Base-by-base conservation (phyloP, 2,113 vertebrate genomes). In the Anhinga anhinga region DNA sequence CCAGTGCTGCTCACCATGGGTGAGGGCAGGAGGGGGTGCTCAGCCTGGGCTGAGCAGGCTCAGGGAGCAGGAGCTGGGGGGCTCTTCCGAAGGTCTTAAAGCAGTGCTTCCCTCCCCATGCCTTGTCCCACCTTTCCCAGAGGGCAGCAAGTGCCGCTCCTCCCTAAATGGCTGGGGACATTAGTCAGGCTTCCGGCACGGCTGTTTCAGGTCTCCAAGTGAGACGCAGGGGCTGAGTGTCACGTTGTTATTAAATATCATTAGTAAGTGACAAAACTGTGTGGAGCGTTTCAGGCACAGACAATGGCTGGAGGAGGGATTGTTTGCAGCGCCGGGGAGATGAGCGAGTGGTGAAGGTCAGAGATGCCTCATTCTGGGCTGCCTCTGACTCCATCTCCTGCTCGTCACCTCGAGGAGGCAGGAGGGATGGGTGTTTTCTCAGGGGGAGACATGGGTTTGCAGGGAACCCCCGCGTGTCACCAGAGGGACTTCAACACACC, bases 181-280 rank as follows among this genome's bases (percentile, higher is more conserved):
- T 69, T 8, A 45, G n/a, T 15, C 58, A 50, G 66, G 58, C 62
- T 91, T 22, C 56, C 2, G 2, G 47, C 17, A 1, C 1, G 4
- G 78, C 80, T 90, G 78, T 32, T 74, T 93, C 47, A 12, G 44
- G 40, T 72, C 66, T 88, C 55, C 1, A 27, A 73, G 81, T 26
- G 78, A 94, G 82, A 30, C 0, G 16, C 38, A 70, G 74, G 74
- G 78, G 49, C 86, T 83, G 80, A 66, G 74, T 79, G 92, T 95
- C 95, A 96, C 82, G 63, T 77, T 89, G 86, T 89, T 86, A 86
- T 88, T 95, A 96, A 92, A 91, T 67, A 63, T 66, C 56, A 86
- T 94, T 91, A 82, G 59, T 15, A 69, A 88, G 90, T 90, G 93
- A 84, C 90, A 82, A 83, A 77, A 74, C 74, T 17, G 52, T 9